These are phyloP conservation scores for Mythimna loreyi DNA, from an alignment of 2,888 invertebrate species.

Conservation along the genomic window DNA sequence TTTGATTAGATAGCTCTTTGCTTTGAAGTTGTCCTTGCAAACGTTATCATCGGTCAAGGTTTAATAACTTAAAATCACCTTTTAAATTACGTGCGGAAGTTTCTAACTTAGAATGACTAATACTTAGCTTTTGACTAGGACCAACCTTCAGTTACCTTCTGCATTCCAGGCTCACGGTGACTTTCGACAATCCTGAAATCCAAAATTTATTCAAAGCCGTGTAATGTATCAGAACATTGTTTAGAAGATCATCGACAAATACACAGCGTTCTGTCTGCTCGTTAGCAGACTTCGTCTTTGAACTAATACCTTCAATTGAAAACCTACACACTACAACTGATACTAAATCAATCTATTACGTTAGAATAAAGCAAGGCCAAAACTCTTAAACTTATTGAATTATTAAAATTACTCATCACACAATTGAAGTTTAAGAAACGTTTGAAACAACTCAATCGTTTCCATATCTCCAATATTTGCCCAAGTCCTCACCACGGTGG, in stretches of 20 bases:
- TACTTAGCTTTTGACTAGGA: too few species aligned
- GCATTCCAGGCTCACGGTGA: too few species aligned
- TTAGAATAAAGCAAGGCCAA: neutral
- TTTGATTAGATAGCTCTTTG: constrained; percentile 21
- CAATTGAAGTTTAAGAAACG: constrained; percentile 25
- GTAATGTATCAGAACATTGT: neutral
- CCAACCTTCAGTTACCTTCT: too few species aligned
- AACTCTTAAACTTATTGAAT: constrained; percentile 23
- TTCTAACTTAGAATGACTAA: too few species aligned
- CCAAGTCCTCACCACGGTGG: constrained; percentile 41
- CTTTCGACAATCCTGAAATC: neutral
- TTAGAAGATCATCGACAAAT: neutral
- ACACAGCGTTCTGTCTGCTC: neutral
- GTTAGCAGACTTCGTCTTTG: neutral
- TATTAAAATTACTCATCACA: constrained; percentile 22
- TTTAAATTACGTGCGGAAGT: too few species aligned
- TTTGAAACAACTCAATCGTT: constrained; percentile 32
- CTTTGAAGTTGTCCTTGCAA: neutral
- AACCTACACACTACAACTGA: neutral
- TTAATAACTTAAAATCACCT: neutral
- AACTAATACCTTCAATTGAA: constrained; percentile 11
- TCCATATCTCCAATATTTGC: constrained; percentile 44
- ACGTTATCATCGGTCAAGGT: neutral
- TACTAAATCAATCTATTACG: constrained; percentile 14
- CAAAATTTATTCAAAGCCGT: neutral